Percentiles rank a stretch among this genome's conserved stretches.
Conservation (phyloP, 2,797 vertebrate species). For the Sciurus carolinensis region DNA sequence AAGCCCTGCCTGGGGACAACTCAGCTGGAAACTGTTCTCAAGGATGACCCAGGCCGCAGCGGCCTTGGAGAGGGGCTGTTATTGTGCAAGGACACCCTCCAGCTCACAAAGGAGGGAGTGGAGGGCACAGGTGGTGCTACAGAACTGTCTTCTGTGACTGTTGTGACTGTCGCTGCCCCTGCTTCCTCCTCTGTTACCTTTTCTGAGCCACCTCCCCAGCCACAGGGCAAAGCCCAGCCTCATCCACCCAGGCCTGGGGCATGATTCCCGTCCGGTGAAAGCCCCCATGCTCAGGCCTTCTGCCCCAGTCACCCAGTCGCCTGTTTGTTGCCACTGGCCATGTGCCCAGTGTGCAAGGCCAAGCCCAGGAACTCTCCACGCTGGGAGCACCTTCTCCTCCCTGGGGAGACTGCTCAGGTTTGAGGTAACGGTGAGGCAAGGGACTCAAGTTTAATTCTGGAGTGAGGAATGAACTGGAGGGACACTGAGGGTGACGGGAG, state of each 20-base stretch:
- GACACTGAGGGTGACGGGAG: not conserved
- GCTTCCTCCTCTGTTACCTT: too few relatives aligned
- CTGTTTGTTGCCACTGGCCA: not conserved
- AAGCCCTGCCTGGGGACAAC: not conserved
- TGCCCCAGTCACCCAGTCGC: not conserved
- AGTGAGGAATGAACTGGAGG: not conserved
- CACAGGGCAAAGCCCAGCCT: not conserved
- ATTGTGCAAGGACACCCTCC: not conserved
- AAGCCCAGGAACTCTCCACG: rapidly evolving
- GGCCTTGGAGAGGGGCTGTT: not conserved
- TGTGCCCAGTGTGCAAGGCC: not conserved
- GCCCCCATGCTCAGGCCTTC: too few relatives aligned
- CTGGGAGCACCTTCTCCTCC: not conserved
- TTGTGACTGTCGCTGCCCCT: too few relatives aligned
- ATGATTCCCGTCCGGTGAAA: not conserved
- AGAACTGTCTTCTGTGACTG: not conserved
- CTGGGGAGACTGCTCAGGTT: not conserved
- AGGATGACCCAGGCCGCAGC: rapidly evolving
- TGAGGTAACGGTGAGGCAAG: not conserved
- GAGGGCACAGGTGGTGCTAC: not conserved
- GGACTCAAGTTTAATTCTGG: not conserved
- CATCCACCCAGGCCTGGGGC: too few relatives aligned
- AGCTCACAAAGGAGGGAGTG: not conserved
- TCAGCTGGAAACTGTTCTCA: not conserved
- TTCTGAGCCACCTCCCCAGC: not conserved